phyloP scores from a whole-genome alignment of 2,797 vertebrate genomes.

The Muscicapa striata region DNA sequence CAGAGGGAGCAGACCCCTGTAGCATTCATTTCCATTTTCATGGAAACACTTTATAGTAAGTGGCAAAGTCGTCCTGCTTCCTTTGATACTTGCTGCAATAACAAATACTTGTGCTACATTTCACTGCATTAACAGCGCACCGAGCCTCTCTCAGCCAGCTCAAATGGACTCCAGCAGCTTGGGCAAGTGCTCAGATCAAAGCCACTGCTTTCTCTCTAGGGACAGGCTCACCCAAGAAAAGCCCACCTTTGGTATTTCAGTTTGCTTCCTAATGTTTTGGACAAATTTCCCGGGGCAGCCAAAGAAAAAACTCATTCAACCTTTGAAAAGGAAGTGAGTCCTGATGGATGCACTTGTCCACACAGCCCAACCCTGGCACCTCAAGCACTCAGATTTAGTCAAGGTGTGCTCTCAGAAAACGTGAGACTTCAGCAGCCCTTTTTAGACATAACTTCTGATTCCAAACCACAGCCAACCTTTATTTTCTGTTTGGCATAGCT shows the following conservation, averaged over 20 bases:
- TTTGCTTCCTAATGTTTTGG: neutral
- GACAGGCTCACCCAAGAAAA: neutral
- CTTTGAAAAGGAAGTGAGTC: neutral
- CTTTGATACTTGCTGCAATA: neutral
- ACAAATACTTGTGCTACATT: neutral
- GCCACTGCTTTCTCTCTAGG: neutral
- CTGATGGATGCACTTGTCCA: neutral
- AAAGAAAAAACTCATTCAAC: neutral
- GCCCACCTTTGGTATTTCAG: neutral
- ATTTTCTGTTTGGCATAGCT: neutral
- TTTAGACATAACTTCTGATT: neutral
- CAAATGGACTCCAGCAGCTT: neutral
- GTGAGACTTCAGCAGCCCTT: rapidly evolving
- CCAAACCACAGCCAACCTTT: neutral
- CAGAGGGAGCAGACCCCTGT: neutral
- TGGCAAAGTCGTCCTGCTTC: constrained; percentile 10
- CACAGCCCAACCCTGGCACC: rapidly evolving
- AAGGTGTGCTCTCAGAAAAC: neutral
- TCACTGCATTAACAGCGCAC: neutral
- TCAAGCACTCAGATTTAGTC: neutral
- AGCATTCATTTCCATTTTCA: constrained; percentile 42
- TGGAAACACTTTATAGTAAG: constrained; percentile 9
- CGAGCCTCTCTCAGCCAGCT: neutral
- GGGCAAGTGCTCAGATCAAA: neutral
- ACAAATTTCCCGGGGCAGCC: neutral